Base-by-base conservation (phyloP, 2,797 vertebrate species). In the Fratercula arctica region DNA sequence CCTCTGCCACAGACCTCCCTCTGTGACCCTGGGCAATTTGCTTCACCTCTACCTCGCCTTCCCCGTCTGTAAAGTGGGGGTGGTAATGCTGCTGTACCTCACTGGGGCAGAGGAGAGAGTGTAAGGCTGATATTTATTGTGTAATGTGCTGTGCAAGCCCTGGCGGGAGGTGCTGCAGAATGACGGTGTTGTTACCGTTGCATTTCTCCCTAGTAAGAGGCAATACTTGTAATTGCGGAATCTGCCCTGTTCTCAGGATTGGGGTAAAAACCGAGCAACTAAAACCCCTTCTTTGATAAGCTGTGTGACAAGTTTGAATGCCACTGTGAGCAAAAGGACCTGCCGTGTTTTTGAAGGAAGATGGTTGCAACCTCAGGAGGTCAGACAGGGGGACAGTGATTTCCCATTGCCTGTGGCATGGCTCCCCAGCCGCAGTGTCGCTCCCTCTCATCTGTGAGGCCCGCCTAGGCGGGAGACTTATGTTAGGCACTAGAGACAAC, bases 201-300 rank as follows among this genome's bases (percentile, higher is more conserved):
- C 33, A 1, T 39, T 94, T 59, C 89, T 80, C 50, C 86, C 67
- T 4, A 2, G 35, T 6, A 12, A 87, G 88, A 82, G 85, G 77
- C 88, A 35, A 17, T 2, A 2, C 57, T 35, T 78, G 87, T 25
- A 51, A 11, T 5, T 94, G 94, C 79, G 59, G 93, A 59, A 7
- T 91, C 95, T 92, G 92, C 95, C 87, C 94, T 13, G 95, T 97
- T 98, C 96, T 97, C 96, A 97, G 97, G 97, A 97, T 96, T 77
- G 96, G 93, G 94, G 96, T 97, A 97, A 97, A 97, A 96, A 28
- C 26, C 67, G 59, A 69, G n/a, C 88, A 16, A 2, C 28, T 69
- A 8, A 85, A 69, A 5, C 59, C 89, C 73, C 70, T 43, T 60
- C 88, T 90, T 54, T 88, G 93, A 17, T 95, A 73, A 95, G 64